A percentile compares a stretch with the other conserved stretches of the same genome.
Conservation (phyloP, 2,888 invertebrate genomes). For the Sturmia bella region DNA sequence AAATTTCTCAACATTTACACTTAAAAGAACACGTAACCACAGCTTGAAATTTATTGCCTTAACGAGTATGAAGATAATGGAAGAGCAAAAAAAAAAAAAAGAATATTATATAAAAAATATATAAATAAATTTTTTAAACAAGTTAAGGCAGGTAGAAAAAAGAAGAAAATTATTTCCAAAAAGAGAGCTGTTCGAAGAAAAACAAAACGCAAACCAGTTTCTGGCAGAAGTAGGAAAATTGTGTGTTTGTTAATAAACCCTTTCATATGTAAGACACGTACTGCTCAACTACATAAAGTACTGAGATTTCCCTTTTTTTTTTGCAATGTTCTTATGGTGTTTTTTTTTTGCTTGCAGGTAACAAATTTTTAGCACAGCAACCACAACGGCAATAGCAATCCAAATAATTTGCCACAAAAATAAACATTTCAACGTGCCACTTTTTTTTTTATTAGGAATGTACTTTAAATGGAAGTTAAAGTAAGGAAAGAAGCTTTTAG, state of each 20-base stretch:
- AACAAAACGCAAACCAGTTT: background rate
- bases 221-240: constrained; percentile 19
- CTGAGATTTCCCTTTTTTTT: constrained; percentile 62
- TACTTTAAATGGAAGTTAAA: background rate
- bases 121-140: constrained; percentile 56
- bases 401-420: constrained; percentile 75
- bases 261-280: constrained; percentile 69
- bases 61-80: constrained; percentile 59
- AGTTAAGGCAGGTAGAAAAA: constrained; percentile 49
- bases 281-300: constrained; percentile 64
- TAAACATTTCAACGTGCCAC: constrained; percentile 69
- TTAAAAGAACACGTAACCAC: constrained; percentile 71
- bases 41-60: constrained; percentile 67
- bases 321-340: background rate
- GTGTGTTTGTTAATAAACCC: constrained; percentile 45
- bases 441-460: constrained; percentile 8
- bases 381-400: constrained; percentile 68
- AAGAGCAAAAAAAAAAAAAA: constrained; percentile 28
- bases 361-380: constrained; percentile 29
- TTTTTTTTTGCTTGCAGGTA: background rate
- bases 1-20: constrained; percentile 68
- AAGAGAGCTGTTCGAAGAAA: background rate
- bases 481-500: background rate
- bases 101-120: constrained; percentile 23
- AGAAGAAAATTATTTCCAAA: constrained; percentile 16